A percentile compares a stretch with the other conserved stretches of the same genome.
Conservation (phyloP, 2,113 vertebrate genomes). For the Mirounga angustirostris region DNA sequence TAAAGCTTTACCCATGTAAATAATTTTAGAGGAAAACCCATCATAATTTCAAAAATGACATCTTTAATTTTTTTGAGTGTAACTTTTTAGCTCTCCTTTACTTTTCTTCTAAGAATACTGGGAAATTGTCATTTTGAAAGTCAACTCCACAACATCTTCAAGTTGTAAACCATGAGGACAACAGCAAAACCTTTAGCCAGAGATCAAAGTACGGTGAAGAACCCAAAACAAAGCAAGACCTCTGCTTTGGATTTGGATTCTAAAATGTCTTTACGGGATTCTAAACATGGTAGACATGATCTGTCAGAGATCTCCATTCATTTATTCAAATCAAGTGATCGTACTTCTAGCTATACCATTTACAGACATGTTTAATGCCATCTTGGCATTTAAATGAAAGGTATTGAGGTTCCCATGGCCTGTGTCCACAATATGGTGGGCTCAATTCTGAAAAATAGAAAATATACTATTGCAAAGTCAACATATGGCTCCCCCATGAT, state of each 20-base stretch:
- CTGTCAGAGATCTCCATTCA: background rate
- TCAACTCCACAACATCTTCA: background rate
- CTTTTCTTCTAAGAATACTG: background rate
- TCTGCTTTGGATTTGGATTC: background rate
- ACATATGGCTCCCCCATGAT: slow-evolving; percentile 34
- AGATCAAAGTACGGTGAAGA: background rate
- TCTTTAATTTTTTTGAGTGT: slow-evolving; percentile 26
- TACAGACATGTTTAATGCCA: background rate
- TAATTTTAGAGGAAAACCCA: background rate
- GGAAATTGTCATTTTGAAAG: slow-evolving; percentile 17
- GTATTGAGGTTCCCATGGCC: background rate
- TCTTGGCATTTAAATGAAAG: slow-evolving; percentile 60
- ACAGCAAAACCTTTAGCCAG: background rate
- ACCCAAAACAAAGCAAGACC: background rate
- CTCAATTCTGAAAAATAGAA: slow-evolving; percentile 32
- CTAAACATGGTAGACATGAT: background rate
- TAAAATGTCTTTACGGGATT: background rate
- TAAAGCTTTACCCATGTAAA: background rate
- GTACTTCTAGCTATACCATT: background rate
- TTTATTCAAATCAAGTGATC: slow-evolving; percentile 8
- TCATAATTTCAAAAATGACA: slow-evolving; percentile 28
- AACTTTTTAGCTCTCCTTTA: background rate
- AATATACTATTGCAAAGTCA: slow-evolving; percentile 62
- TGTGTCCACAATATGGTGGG: slow-evolving; percentile 48
- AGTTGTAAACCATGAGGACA: background rate